Evolutionary conservation across 2,113 vertebrate genomes (phyloP), one percentile per base, ranked within the genome.

Genomic region (Trematomus loennbergii): DNA sequence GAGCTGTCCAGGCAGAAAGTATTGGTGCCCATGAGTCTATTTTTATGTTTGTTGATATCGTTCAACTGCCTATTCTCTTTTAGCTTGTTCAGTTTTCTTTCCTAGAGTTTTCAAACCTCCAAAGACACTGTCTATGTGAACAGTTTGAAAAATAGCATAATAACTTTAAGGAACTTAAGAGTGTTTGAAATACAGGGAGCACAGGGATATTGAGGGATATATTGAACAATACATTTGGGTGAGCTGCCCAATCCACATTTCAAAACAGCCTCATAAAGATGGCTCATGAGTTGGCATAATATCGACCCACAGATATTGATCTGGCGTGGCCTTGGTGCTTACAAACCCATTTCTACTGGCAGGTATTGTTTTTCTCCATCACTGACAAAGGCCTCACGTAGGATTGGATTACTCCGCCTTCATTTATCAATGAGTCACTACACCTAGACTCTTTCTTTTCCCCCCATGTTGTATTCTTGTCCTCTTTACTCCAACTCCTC

Each of bases 201-300:
- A 54, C n/a, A 76, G 62, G n/a, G 46, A 58, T 61, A 61, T 3
- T 46, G 50, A 48, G 45, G 22, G 48, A 40, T 46, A 45, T 73
- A 84, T 72, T 86, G 86, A 84, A 66, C 63, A 43, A 58, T 55
- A 40, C 33, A 63, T 65, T 69, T 61, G 68, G 63, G 54, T 66
- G 66, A 83, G 71, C 67, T 22, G 33, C 29, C 75, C 50, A 70
- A 72, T 83, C 63, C 81, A 72, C 79, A 86, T 84, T 84, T 88
- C 85, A 88, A 84, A 87, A 78, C 75, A 86, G 33, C 70, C 78
- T 84, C 78, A 77, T 84, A 72, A 89, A 89, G 70, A 78, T 49
- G 61, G 72, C 54, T 78, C 52, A 65, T 46, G 52, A 80, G 78
- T 59, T 87, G 76, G 54, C 78, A 76, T 70, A 61, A 17, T 1